Percentiles rank a stretch among this genome's conserved stretches.
Evolutionary conservation across 2,113 vertebrate species (phyloP).

Genomic region (Mohoua ochrocephala): DNA sequence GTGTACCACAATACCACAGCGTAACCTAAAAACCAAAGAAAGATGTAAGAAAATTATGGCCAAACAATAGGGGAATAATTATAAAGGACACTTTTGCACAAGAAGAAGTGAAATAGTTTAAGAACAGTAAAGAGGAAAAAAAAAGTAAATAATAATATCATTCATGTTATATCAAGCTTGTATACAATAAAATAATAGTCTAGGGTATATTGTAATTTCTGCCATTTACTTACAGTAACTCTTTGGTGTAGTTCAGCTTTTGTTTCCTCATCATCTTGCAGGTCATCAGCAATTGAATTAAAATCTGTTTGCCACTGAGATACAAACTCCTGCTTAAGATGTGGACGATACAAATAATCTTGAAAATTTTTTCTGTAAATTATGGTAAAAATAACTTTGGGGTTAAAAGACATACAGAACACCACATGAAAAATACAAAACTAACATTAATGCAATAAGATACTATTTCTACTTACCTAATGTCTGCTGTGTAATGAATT

Average conservation of each 20-base stretch:
- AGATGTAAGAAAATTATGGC: neutral
- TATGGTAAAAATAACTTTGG: neutral
- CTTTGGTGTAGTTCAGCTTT: constrained; percentile 89
- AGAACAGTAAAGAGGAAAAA: neutral
- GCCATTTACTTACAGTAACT: constrained; percentile 78
- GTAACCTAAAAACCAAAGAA: neutral
- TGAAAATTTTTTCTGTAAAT: constrained; percentile 80
- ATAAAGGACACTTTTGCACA: neutral
- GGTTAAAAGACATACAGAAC: neutral
- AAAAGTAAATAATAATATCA: neutral
- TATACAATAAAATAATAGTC: neutral
- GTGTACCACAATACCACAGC: neutral
- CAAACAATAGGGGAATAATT: neutral
- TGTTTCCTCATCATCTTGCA: constrained; percentile 84
- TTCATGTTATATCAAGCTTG: neutral
- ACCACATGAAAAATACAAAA: neutral
- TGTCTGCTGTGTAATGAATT: constrained; percentile 74
- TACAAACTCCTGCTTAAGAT: constrained; percentile 88
- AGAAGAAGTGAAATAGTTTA: neutral
- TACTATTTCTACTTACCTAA: constrained; percentile 71
- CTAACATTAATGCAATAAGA: neutral
- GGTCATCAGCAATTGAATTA: constrained; percentile 82
- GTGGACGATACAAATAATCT: constrained; percentile 78
- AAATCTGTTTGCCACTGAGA: constrained; percentile 86
- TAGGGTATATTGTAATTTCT: neutral